phyloP scores from a whole-genome alignment of 2,888 invertebrate genomes.

The Cactoblastis cactorum region DNA sequence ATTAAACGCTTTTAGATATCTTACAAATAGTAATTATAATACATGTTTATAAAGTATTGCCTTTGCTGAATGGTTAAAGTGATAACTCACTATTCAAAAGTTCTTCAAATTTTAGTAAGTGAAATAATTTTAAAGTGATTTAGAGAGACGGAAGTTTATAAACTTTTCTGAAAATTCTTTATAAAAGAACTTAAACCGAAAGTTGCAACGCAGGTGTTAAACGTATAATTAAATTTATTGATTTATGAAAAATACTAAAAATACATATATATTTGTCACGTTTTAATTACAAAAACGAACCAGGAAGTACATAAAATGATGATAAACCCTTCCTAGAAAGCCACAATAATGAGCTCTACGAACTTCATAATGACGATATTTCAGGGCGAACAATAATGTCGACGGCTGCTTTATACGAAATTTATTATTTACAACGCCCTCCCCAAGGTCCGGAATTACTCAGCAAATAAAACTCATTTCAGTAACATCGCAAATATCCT shows the following conservation, averaged over 20 bases:
- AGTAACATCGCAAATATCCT: slow-evolving; percentile 16
- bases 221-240: too few species aligned
- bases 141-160: not conserved
- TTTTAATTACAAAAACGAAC: slow-evolving; percentile 2
- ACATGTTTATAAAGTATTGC: too few species aligned
- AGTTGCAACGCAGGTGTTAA: too few species aligned
- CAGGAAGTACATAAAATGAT: not conserved
- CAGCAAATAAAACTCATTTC: slow-evolving; percentile 23
- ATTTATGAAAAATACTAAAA: not conserved
- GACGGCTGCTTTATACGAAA: slow-evolving; percentile 15
- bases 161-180: too few species aligned
- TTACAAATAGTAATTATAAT: too few species aligned
- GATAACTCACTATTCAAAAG: too few species aligned
- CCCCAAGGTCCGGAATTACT: slow-evolving; percentile 26
- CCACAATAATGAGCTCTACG: slow-evolving; percentile 13
- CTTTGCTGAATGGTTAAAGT: too few species aligned
- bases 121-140: not conserved
- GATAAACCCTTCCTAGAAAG: slow-evolving; percentile 4
- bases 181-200: too few species aligned
- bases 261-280: not conserved
- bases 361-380: slow-evolving; percentile 12
- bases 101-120: too few species aligned
- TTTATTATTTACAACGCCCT: slow-evolving; percentile 23
- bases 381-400: slow-evolving; percentile 17
- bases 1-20: too few species aligned